Evolutionary conservation across 2,113 vertebrate species (phyloP), one percentile per base, ranked within the genome.

Genomic region (Turdus rufiventris): DNA sequence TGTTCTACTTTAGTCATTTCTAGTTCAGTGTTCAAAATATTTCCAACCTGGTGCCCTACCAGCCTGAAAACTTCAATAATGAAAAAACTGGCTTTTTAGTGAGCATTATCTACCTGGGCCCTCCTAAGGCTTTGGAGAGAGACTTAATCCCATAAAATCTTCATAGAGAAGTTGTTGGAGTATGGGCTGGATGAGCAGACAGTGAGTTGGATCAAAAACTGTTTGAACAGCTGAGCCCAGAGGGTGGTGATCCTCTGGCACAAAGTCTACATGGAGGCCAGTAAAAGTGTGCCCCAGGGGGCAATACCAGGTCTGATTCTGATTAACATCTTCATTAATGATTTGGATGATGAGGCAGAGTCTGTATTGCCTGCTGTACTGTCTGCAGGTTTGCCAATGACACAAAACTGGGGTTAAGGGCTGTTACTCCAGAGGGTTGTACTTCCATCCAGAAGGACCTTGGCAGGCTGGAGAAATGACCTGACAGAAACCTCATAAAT

Each of bases 351-450:
- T 78, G 26, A 26, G 18, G 38, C 9, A 38, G 20, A 36, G 21
- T 16, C 48, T 50, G 14, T 14, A 25, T 23, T 13, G 23, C 23
- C 47, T 48, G 24, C 47, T 25, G 8, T 63, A 54, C 25, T 2
- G 2, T 82, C 47, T 42, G 28, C 18, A 70, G 9, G 4, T 50
- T 31, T 79, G 6, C 12, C 10, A 42, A 6, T 43, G 48, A 51
- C 71, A 34, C 23, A 70, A 84, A 84, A 28, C 19, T 56, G 28
- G 3, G 5, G 31, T 28, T 29, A 45, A 28, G 13, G 24, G 20
- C 38, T 88, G 28, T 31, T 66, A 33, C 6, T 74, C 17, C 57
- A 85, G 20, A 21, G 5, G 8, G 4, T n/a, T 0, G 0, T 56
- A 62, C 4, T 85, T 7, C 31, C 21, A 40, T 31, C 18, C 25